Conservation (phyloP, 2,113 vertebrate species). For the Harpagus bidentatus region DNA sequence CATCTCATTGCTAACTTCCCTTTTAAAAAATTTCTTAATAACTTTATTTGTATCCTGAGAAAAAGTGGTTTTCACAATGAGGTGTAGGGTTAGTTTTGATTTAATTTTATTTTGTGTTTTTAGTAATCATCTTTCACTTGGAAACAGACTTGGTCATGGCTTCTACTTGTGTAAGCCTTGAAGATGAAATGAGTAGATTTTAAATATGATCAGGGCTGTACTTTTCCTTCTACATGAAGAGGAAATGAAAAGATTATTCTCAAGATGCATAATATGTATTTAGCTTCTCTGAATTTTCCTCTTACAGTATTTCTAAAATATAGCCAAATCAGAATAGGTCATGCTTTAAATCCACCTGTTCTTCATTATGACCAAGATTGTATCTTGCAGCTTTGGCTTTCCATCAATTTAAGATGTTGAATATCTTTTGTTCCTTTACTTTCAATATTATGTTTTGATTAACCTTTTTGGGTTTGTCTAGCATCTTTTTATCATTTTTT, state of each 20-base stretch:
- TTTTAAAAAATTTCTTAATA: neutral
- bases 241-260: neutral
- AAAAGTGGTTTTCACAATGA: neutral
- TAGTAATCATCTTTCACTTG: neutral
- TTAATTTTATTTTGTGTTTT: neutral
- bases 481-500: neutral
- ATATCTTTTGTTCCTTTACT: neutral
- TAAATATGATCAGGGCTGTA: neutral
- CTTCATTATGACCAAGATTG: neutral
- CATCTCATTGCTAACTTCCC: neutral
- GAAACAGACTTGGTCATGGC: neutral
- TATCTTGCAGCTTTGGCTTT: neutral
- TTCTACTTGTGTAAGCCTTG: neutral
- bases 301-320: neutral
- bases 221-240: neutral
- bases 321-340: neutral
- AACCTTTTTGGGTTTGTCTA: neutral
- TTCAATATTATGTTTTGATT: neutral
- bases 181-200: neutral
- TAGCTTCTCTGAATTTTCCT: neutral
- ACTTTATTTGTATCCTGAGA: neutral
- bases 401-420: neutral
- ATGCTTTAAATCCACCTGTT: neutral
- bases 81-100: accelerated
- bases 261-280: neutral